These are phyloP conservation scores for Palythoa caribaeorum DNA, from an alignment of 92 coral and sea anemone genomes.

Conservation along the genomic window DNA sequence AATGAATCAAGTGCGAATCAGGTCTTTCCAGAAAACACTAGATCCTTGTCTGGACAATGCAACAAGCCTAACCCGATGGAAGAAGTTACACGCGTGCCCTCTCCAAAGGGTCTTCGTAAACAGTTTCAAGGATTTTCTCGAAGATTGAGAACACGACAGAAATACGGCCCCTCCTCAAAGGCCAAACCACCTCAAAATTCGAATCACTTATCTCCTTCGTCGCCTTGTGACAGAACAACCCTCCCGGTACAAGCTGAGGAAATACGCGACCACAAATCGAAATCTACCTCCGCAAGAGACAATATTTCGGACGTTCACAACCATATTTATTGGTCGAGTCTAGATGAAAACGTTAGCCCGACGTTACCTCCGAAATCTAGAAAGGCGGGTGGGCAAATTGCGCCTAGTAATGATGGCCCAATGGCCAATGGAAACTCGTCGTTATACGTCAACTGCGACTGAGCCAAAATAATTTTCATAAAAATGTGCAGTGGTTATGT, in stretches of 20 bases:
- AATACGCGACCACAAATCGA: neutral
- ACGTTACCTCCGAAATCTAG: neutral
- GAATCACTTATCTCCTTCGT: neutral
- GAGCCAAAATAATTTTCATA: too few relatives aligned
- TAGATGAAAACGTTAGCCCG: neutral
- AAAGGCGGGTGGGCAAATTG: too few relatives aligned
- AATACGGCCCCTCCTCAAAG: neutral
- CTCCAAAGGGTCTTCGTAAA: slow-evolving; percentile 28
- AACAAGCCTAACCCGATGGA: slow-evolving; percentile 27
- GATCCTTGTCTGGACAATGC: slow-evolving; percentile 9
- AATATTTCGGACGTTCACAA: neutral
- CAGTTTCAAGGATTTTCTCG: slow-evolving; percentile 21
- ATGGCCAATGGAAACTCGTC: too few relatives aligned
- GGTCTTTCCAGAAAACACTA: neutral
- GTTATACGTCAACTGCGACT: too few relatives aligned
- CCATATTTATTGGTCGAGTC: neutral
- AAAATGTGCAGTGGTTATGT: too few relatives aligned
- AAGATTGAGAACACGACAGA: neutral
- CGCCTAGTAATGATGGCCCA: too few relatives aligned
- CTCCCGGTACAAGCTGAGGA: neutral
- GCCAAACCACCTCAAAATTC: neutral
- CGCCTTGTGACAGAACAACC: neutral
- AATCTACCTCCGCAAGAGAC: neutral
- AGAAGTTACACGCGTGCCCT: slow-evolving; percentile 28
- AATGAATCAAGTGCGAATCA: neutral